Conservation (phyloP, 2,888 invertebrate species). For the Tineola bisselliella region DNA sequence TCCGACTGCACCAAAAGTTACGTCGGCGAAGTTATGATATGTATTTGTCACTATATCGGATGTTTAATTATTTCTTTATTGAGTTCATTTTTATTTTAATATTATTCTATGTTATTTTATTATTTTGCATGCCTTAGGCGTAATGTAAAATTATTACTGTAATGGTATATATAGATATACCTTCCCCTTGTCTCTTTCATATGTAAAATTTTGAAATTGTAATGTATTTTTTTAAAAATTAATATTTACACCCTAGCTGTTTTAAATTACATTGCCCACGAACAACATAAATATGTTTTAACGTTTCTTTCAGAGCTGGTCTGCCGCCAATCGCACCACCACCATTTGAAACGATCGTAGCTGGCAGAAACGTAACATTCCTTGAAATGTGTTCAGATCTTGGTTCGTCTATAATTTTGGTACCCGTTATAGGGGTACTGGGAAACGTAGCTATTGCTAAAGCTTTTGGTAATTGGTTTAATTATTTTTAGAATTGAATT, state of each 20-base stretch:
- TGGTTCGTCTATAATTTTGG: slow-evolving; percentile 84
- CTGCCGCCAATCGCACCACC: slow-evolving; percentile 75
- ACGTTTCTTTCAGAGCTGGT: slow-evolving; percentile 66
- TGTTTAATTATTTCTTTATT: not conserved
- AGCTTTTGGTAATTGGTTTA: slow-evolving; percentile 78
- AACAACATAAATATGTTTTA: no score
- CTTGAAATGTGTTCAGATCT: slow-evolving; percentile 80
- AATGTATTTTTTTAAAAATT: no score
- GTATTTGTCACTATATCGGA: not conserved
- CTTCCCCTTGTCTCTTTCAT: no score
- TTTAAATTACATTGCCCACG: no score
- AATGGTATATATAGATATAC: no score
- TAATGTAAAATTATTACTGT: no score
- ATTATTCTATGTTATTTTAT: no score
- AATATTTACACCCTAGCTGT: no score
- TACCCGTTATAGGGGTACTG: slow-evolving; percentile 89
- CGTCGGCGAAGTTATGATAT: not conserved
- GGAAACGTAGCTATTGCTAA: slow-evolving; percentile 97
- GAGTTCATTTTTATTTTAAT: not conserved
- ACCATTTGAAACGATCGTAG: slow-evolving; percentile 73
- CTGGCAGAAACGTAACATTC: slow-evolving; percentile 69
- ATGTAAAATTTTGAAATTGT: no score
- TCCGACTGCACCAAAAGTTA: not conserved
- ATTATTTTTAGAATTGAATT: no score
- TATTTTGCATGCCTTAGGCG: no score